A percentile compares a stretch with the other conserved stretches of the same genome.
phyloP scores from a whole-genome alignment of 2,888 invertebrate genomes.

The Monochamus alternatus region DNA sequence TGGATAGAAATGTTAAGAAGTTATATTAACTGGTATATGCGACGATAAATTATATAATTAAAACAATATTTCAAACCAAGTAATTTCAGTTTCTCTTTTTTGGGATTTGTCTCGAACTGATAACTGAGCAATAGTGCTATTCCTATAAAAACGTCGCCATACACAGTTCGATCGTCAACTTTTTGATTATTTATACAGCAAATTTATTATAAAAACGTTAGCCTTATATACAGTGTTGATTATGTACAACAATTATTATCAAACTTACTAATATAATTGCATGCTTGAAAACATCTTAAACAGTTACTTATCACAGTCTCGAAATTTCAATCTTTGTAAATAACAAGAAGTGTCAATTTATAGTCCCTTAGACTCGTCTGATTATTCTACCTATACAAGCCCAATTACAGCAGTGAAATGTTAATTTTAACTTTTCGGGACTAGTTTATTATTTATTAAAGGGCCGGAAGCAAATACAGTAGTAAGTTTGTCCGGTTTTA shows the following conservation, averaged over 20 bases:
- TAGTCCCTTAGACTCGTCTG: not conserved
- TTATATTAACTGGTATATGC: not conserved
- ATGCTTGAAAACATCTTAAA: conserved; percentile 48
- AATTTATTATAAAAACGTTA: conserved; percentile 24
- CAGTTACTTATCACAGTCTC: conserved; percentile 44
- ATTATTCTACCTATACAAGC: not conserved
- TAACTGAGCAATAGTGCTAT: not conserved
- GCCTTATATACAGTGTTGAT: conserved; percentile 42
- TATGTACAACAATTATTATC: conserved; percentile 53
- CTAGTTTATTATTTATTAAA: conserved; percentile 6
- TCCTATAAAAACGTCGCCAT: not conserved
- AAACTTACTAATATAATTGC: conserved; percentile 65
- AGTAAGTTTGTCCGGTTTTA: conserved; percentile 63
- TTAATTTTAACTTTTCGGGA: conserved; percentile 26
- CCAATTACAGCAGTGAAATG: not conserved
- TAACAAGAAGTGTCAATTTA: not conserved
- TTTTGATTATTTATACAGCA: conserved; percentile 39
- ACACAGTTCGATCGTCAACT: conserved; percentile 1
- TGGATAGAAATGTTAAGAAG: not conserved
- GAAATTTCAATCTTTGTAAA: conserved; percentile 2
- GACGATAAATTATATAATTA: not conserved
- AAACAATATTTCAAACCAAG: not conserved
- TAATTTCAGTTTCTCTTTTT: not conserved
- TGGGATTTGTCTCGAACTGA: not conserved
- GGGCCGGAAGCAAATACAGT: conserved; percentile 61